Percentiles rank a stretch among this genome's conserved stretches.
Evolutionary conservation across 2,888 invertebrate genomes (phyloP).

Genomic region (Meganola albula): DNA sequence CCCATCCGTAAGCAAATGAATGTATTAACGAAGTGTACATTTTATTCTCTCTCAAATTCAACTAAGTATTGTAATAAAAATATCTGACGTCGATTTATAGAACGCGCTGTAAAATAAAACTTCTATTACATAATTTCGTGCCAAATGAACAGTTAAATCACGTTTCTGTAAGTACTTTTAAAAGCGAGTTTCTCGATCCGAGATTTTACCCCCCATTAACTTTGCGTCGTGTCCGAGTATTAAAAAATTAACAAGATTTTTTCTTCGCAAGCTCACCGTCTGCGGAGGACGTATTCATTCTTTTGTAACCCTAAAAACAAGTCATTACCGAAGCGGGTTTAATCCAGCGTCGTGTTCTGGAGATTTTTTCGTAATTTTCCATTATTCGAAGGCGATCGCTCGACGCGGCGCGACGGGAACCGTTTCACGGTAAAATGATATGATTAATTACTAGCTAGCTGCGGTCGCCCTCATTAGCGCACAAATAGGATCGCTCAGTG

Average conservation of each 20-base stretch:
- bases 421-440: conserved; percentile 72
- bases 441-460: conserved; percentile 68
- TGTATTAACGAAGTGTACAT: conserved; percentile 32
- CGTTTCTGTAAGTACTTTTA: conserved; percentile 32
- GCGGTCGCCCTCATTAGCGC: conserved; percentile 71
- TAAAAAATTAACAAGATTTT: conserved; percentile 68
- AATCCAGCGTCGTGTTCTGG: conserved; percentile 64
- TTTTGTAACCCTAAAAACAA: conserved; percentile 76
- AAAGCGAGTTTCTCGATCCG: conserved; percentile 35
- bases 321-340: conserved; percentile 73
- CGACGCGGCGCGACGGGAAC: conserved; percentile 51
- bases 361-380: conserved; percentile 65
- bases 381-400: conserved; percentile 69
- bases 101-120: conserved; percentile 20
- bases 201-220: conserved; percentile 58
- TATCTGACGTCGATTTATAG: conserved; percentile 22
- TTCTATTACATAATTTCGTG: conserved; percentile 23
- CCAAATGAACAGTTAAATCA: conserved; percentile 36
- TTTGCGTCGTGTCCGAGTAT: conserved; percentile 42
- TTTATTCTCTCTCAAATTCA: conserved; percentile 13
- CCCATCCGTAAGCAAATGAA: conserved; percentile 22
- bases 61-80: conserved; percentile 15
- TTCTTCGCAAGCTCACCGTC: conserved; percentile 49
- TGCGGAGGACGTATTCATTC: conserved; percentile 71
- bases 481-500: conserved; percentile 69